phyloP scores from a whole-genome alignment of 2,113 vertebrate genomes.

The Anguilla rostrata region DNA sequence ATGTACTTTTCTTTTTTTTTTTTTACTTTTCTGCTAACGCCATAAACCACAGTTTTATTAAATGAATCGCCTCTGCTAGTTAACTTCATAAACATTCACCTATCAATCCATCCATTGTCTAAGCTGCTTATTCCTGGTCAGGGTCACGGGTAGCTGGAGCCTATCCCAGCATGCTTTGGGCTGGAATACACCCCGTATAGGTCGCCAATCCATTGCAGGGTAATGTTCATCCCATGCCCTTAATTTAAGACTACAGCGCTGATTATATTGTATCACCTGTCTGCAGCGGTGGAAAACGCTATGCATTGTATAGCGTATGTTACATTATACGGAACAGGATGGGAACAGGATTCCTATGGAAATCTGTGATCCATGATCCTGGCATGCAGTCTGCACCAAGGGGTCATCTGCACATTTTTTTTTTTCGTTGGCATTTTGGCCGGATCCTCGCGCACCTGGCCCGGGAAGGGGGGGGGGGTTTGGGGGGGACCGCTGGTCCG shows the following conservation, averaged over 20 bases:
- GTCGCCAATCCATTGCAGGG: too few relatives aligned
- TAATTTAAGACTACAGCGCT: not conserved
- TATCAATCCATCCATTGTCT: too few relatives aligned
- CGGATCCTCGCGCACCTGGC: not conserved
- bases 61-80: conserved; percentile 65
- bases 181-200: too few relatives aligned
- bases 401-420: not conserved
- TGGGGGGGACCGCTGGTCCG: not conserved
- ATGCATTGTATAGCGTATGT: not conserved
- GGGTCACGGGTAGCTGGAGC: too few relatives aligned
- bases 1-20: conserved; percentile 66
- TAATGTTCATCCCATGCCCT: not conserved
- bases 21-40: conserved; percentile 56
- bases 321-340: not conserved
- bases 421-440: not conserved
- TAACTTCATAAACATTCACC: conserved; percentile 55
- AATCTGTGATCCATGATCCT: not conserved
- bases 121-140: too few relatives aligned
- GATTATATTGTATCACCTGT: conserved; percentile 9
- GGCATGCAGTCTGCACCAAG: not conserved
- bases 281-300: not conserved
- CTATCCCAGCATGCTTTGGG: too few relatives aligned
- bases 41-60: conserved; percentile 72
- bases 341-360: not conserved
- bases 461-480: not conserved